These are phyloP conservation scores for Oscheius sp. DNA, from an alignment of 1,140 invertebrate genomes.

Conservation along the genomic window DNA sequence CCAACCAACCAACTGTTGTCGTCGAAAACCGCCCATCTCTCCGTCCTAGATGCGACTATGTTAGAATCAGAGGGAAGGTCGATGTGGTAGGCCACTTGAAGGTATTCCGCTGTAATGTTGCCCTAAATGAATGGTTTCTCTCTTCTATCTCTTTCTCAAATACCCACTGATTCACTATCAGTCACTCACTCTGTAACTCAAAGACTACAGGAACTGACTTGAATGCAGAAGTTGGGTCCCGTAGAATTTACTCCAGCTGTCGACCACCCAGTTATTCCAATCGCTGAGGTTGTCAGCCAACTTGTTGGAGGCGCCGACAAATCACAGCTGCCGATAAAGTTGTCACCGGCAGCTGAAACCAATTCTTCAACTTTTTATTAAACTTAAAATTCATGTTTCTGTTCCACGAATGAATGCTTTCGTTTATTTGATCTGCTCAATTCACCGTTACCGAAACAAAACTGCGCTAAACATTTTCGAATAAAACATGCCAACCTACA, in stretches of 20 bases:
- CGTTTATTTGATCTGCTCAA: too few species aligned
- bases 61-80: background rate
- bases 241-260: conserved; percentile 10
- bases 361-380: too few species aligned
- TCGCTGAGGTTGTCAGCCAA: conserved; percentile 15
- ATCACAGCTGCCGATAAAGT: conserved; percentile 8
- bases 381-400: too few species aligned
- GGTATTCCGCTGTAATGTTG: background rate
- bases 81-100: conserved; percentile 25
- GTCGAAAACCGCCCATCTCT: background rate
- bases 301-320: background rate
- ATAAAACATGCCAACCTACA: too few species aligned
- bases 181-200: too few species aligned
- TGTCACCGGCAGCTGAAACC: too few species aligned
- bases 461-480: too few species aligned
- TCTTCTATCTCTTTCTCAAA: too few species aligned
- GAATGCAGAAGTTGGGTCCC: conserved; percentile 22
- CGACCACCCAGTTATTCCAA: conserved; percentile 14
- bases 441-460: too few species aligned
- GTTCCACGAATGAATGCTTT: too few species aligned
- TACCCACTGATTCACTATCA: too few species aligned
- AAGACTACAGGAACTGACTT: background rate
- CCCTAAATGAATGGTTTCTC: background rate
- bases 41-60: background rate
- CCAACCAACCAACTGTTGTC: background rate